Evolutionary conservation across 2,113 vertebrate species (phyloP), one percentile per base, ranked within the genome.

Genomic region (Psophia crepitans): DNA sequence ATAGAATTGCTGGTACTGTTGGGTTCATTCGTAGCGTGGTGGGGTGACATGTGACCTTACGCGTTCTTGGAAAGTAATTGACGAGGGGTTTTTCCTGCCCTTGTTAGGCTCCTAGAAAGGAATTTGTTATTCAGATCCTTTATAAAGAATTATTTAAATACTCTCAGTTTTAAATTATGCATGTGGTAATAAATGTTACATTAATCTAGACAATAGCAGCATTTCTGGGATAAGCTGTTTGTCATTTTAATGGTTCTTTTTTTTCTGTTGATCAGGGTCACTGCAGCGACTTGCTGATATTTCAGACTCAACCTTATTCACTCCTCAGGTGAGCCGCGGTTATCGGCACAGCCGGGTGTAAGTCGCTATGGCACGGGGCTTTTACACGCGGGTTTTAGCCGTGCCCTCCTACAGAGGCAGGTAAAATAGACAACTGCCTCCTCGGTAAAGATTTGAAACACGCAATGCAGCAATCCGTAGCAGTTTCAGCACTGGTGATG

Each of bases 201-300:
- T 68, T 13, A 20, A 8, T 63, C 13, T 11, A 37, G 27, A 6
- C 39, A 32, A 4, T 1, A n/a, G 58, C 46, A 41, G 6, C 12
- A 4, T 6, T 37, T 6, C 68, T 70, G 66, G 63, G 60, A 16
- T 1, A 8, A 75, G 26, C 20, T 43, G 8, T 58, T 89, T 75
- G 12, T 60, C 24, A 39, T 56, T 49, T 6, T 77, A 18, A 92
- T 46, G 6, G 22, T 18, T 61, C 11, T 13, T 75, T 44, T 75
- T 44, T 46, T 56, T 2, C 51, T 65, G 17, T 79, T 65, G 12
- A 21, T 64, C 95, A 98, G 98, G 98, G 98, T 89, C 98, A 98
- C 96, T 99, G 99, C 98, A 99, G 99, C 95, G 99, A 99, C 90
- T 98, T 99, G 81, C 91, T 99, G 74, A 98, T 99, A 94, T 99